Conservation (phyloP, 2,797 vertebrate species). For the Helostoma temminkii region DNA sequence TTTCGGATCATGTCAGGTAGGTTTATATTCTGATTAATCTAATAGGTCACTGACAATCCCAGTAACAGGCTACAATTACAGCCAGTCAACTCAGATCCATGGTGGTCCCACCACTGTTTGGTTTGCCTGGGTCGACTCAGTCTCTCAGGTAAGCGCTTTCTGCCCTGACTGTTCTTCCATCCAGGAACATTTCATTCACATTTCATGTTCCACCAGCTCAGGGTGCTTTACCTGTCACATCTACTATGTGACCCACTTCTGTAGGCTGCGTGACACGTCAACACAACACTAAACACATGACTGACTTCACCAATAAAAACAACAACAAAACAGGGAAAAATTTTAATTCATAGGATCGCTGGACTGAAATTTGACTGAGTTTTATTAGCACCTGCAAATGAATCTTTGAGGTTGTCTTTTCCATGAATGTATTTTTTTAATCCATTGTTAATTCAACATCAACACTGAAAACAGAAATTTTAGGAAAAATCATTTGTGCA, state of each 20-base stretch:
- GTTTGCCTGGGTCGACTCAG: neutral
- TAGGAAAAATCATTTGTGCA: neutral
- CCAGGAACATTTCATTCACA: conserved; percentile 16
- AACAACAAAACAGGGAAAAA: neutral
- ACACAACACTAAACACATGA: no score
- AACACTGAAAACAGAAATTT: neutral
- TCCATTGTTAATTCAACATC: neutral
- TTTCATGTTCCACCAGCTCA: conserved; percentile 28
- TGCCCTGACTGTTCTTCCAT: conserved; percentile 30
- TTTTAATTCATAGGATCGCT: no score
- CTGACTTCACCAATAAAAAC: neutral
- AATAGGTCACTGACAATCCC: neutral
- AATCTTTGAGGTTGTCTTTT: neutral
- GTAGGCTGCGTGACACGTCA: conserved; percentile 22
- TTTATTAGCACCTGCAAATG: neutral
- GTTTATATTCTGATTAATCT: neutral
- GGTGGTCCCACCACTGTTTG: neutral
- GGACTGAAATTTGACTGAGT: no score
- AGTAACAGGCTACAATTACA: neutral
- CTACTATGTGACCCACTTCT: conserved; percentile 50
- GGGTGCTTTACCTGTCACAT: conserved; percentile 31
- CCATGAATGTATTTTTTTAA: neutral
- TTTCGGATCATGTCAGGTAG: no score
- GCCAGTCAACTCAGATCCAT: neutral
- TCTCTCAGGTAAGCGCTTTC: conserved; percentile 9